Conservation (phyloP, 2,113 vertebrate genomes). For the Syrmaticus mikado region DNA sequence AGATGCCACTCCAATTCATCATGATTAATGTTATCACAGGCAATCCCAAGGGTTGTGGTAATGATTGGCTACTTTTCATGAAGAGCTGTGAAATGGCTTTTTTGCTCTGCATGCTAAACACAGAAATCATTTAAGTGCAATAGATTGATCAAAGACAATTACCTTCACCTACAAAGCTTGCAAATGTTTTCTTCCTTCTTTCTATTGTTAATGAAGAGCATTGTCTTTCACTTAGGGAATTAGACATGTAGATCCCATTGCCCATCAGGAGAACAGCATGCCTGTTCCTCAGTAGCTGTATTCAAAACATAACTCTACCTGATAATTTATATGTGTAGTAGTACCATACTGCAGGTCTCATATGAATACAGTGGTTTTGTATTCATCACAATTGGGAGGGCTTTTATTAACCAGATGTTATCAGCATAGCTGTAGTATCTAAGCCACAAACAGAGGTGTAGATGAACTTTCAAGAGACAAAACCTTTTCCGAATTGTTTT, state of each 20-base stretch:
- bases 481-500: background rate
- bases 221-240: conserved; percentile 4
- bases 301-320: background rate
- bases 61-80: background rate
- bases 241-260: background rate
- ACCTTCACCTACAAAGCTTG: background rate
- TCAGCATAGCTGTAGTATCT: background rate
- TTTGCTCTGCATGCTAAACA: conserved; percentile 12
- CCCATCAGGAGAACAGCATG: background rate
- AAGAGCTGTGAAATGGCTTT: conserved; percentile 1
- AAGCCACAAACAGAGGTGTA: background rate
- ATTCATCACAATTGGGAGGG: background rate
- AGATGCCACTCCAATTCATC: background rate
- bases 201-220: background rate
- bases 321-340: background rate
- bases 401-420: conserved; percentile 3
- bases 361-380: background rate
- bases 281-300: background rate
- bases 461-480: background rate
- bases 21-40: background rate
- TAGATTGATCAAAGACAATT: conserved; percentile 22
- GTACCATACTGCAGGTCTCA: background rate
- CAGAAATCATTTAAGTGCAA: conserved; percentile 32
- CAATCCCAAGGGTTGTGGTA: background rate
- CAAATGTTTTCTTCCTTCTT: conserved; percentile 48